These are phyloP conservation scores for Pristionchus arcanus DNA, from an alignment of 2,888 invertebrate species.

Conservation along the genomic window DNA sequence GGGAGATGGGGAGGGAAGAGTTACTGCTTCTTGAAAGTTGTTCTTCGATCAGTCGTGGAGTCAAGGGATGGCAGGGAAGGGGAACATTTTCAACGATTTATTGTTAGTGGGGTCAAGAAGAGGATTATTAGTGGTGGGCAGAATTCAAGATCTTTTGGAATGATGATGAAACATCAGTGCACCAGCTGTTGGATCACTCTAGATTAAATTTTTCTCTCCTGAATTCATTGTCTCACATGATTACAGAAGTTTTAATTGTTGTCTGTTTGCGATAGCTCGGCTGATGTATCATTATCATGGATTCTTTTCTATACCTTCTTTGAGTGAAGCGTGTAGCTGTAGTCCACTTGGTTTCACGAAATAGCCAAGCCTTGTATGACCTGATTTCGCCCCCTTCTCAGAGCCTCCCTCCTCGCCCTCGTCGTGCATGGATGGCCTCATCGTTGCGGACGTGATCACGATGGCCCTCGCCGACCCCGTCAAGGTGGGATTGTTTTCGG, in stretches of 20 bases:
- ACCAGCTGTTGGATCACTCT: not conserved
- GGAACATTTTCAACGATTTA: not conserved
- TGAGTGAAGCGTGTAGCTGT: not conserved
- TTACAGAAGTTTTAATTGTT: too few species aligned
- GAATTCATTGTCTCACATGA: too few species aligned
- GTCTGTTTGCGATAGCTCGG: too few species aligned
- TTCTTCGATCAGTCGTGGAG: too few species aligned
- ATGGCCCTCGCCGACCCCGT: conserved; percentile 98
- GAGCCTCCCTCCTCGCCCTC: not conserved
- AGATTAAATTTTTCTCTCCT: not conserved
- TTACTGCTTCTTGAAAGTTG: too few species aligned
- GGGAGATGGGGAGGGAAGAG: too few species aligned
- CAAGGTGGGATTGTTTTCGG: conserved; percentile 83
- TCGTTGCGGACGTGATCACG: conserved; percentile 92
- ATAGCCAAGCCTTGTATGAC: not conserved
- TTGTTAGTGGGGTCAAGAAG: not conserved
- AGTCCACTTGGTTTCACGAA: not conserved
- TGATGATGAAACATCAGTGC: not conserved
- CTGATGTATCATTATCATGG: too few species aligned
- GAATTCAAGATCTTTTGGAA: not conserved
- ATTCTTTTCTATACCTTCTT: not conserved
- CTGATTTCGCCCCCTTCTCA: not conserved
- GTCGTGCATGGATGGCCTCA: conserved; percentile 79
- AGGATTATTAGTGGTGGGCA: not conserved
- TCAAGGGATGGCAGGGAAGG: too few species aligned